Conservation (phyloP, 64 coral and sea anemone species). For the Catalaphyllia jardinei region DNA sequence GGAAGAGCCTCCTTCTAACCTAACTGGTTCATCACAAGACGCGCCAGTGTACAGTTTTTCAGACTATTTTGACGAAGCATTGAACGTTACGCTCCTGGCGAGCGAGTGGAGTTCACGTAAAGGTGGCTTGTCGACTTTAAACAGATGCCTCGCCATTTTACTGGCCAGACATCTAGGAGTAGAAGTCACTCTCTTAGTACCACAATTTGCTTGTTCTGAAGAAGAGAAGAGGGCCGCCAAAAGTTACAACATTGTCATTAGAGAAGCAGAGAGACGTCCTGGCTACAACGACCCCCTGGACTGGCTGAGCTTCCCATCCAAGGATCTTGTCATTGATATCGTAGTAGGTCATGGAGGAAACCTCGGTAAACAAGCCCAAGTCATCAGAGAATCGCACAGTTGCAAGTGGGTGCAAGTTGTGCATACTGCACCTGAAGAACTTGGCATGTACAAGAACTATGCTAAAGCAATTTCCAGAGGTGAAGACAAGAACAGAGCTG, state of each 20-base stretch:
- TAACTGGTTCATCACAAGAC: background rate
- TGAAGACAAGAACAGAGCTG: background rate
- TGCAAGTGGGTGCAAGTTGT: too few species aligned
- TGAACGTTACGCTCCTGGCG: background rate
- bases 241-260: background rate
- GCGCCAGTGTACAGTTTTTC: background rate
- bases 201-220: background rate
- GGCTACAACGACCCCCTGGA: background rate
- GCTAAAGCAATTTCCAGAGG: background rate
- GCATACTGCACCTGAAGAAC: background rate
- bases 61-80: background rate
- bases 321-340: background rate
- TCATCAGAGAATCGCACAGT: too few species aligned
- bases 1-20: background rate
- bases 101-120: background rate
- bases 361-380: background rate
- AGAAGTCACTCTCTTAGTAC: conserved; percentile 5
- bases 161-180: conserved; percentile 12
- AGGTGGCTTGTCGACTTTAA: background rate
- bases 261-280: background rate
- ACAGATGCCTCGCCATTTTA: conserved; percentile 23
- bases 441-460: conserved; percentile 2
- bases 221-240: background rate
- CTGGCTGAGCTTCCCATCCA: background rate
- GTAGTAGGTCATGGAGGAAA: conserved; percentile 30